These are phyloP conservation scores for Julus scanicus DNA, from an alignment of 2,888 invertebrate species.

Conservation along the genomic window DNA sequence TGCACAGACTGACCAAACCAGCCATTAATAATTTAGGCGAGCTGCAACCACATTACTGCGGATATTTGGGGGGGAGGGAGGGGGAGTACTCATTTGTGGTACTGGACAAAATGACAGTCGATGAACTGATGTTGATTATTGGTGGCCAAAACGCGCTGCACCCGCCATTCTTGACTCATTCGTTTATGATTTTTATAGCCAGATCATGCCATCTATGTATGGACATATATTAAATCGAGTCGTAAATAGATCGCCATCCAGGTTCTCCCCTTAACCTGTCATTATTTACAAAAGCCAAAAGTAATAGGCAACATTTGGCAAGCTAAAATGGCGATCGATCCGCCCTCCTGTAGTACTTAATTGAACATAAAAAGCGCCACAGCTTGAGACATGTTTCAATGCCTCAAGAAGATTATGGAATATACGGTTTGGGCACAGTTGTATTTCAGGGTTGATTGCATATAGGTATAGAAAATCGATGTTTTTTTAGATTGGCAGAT, in stretches of 20 bases:
- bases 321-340: conserved; percentile 39
- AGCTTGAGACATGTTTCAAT: neutral
- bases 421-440: neutral
- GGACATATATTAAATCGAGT: neutral
- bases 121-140: conserved; percentile 34
- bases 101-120: neutral
- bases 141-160: neutral
- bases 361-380: conserved; percentile 25
- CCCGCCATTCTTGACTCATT: conserved; percentile 4
- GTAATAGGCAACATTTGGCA: conserved; percentile 31
- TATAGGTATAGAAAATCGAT: neutral
- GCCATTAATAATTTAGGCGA: conserved; percentile 45
- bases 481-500: neutral
- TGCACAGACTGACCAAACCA: conserved; percentile 1
- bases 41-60: conserved; percentile 20
- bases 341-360: neutral
- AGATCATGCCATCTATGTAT: neutral
- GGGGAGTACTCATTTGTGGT: neutral
- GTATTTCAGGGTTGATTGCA: neutral
- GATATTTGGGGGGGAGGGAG: neutral
- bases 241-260: conserved; percentile 41
- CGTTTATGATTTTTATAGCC: conserved; percentile 23
- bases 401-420: neutral
- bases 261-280: conserved; percentile 34
- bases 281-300: conserved; percentile 38